A percentile compares a stretch with the other conserved stretches of the same genome.
These are phyloP conservation scores for Megastigmus dorsalis DNA, from an alignment of 2,888 invertebrate species.

Conservation along the genomic window DNA sequence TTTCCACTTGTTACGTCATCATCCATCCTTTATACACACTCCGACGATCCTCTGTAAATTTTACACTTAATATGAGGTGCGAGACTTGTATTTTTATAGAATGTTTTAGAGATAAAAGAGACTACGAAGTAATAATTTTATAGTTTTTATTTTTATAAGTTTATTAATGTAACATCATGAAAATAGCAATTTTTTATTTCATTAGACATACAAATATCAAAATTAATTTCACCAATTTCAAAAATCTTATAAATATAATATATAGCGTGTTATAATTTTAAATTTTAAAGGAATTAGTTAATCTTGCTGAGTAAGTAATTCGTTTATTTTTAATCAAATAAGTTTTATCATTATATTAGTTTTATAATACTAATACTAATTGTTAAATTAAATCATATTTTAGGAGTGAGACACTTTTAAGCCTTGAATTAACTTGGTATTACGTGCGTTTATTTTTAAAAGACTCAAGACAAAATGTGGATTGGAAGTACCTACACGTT, in stretches of 20 bases:
- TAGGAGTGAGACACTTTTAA: no score
- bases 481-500: slow-evolving; percentile 30
- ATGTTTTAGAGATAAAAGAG: no score
- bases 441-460: slow-evolving; percentile 13
- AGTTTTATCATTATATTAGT: not conserved
- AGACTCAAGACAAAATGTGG: not conserved
- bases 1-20: slow-evolving; percentile 46
- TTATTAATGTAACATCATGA: not conserved
- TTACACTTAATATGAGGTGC: slow-evolving; percentile 1
- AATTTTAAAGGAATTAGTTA: no score
- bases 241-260: not conserved
- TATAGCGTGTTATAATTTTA: not conserved
- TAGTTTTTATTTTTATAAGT: not conserved
- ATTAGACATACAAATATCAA: not conserved
- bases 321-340: no score
- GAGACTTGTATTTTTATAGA: no score
- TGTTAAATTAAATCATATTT: no score
- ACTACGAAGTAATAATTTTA: slow-evolving; percentile 14
- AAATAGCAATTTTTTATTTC: not conserved
- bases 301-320: no score
- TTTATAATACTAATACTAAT: not conserved
- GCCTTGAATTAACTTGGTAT: not conserved
- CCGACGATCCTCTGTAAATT: slow-evolving; percentile 2
- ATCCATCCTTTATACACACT: not conserved
- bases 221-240: not conserved